phyloP scores from a whole-genome alignment of 2,797 vertebrate genomes.

The Pristis pectinata region DNA sequence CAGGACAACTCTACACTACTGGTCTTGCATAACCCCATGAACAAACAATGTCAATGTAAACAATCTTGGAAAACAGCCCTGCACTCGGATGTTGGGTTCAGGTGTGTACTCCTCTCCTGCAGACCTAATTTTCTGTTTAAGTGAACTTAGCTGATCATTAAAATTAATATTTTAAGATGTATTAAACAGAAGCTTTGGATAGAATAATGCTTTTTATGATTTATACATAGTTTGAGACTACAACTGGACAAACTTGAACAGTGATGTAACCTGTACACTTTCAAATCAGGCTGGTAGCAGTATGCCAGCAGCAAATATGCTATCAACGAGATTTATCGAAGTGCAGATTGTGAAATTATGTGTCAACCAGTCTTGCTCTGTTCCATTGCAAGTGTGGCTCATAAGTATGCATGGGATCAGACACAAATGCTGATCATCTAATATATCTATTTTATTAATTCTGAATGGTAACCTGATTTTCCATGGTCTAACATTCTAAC shows the following conservation, averaged over 20 bases:
- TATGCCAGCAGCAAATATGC: neutral
- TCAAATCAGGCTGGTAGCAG: neutral
- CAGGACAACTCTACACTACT: constrained; percentile 71
- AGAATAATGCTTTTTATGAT: neutral
- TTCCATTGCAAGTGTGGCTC: neutral
- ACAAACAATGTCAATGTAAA: constrained; percentile 52
- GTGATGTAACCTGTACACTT: neutral
- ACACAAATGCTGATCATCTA: neutral
- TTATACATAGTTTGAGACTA: neutral
- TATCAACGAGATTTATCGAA: neutral
- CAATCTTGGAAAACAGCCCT: constrained; percentile 70
- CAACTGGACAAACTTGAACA: neutral
- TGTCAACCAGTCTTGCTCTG: neutral
- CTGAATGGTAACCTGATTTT: neutral
- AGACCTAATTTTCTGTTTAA: neutral
- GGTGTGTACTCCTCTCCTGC: constrained; percentile 57
- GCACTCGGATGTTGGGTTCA: constrained; percentile 84
- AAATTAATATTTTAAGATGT: neutral
- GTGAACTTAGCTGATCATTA: neutral
- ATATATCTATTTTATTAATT: neutral
- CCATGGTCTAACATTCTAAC: neutral
- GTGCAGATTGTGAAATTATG: neutral
- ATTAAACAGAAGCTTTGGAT: neutral
- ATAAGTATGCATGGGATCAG: neutral
- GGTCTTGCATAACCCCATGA: constrained; percentile 83